Base-by-base conservation (phyloP, 2,113 vertebrate species). In the Callionymus lyra region DNA sequence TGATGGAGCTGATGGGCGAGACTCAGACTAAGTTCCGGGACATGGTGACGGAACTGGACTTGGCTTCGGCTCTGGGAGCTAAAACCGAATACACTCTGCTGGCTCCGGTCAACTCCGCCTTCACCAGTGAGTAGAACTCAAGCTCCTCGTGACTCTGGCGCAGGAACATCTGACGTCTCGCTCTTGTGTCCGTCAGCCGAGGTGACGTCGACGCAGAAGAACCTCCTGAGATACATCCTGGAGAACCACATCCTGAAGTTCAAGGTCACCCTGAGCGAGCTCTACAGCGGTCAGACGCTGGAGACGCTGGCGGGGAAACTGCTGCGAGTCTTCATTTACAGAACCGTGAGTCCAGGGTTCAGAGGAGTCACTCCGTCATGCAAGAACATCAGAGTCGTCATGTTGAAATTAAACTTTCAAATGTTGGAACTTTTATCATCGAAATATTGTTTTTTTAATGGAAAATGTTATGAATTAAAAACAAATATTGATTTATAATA, bases 261-360 rank as follows among this genome's bases (percentile, higher is more conserved):
- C n/a, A 97, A 94, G 68, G 33, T 98, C 36, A 87, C 87, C 1
- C 86, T 97, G 47, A 87, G 73, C n/a, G 87, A 91, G 12, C 86
- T 99, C 40, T 97, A 96, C 84, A 92, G 89, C 5, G 95, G 93
- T 47, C 95, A 99, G 60, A 63, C 70, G 19, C 81, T 99, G 38
- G 91, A 98, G 71, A 96, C 95, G 3, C 50, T 94, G 6, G 85
- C 88, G 66, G 94, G 95, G 46, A 90, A 91, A 64, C 54, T 85
- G 2, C 87, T 98, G 17, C 61, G 94, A 71, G 92, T 97, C 48
- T 99, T 99, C 13, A 87, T 99, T 17, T 99, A 98, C 64, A 91
- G 95, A 38, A 96, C 90, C 17, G 95, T 99, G 82, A 93, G 93
- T 9, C 10, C n/a, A 5, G 9, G 41, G 5, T 18, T 6, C 10